Evolutionary conservation across 2,888 invertebrate species (phyloP).

Genomic region (Notocelia uddmanniana): DNA sequence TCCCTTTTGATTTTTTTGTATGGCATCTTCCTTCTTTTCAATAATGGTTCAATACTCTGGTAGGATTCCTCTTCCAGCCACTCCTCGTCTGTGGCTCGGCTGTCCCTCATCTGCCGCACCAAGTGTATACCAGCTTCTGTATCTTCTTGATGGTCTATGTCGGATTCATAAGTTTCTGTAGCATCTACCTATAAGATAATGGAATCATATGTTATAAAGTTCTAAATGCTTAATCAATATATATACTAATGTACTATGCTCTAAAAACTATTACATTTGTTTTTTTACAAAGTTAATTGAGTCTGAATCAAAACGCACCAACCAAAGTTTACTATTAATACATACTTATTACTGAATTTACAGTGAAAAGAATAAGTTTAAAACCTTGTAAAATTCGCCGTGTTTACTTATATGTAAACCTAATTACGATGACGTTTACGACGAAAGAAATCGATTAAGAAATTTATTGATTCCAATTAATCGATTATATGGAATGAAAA

Average conservation of each 20-base stretch:
- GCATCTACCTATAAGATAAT: conserved; percentile 66
- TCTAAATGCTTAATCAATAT: too few relatives aligned
- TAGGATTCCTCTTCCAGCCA: conserved; percentile 78
- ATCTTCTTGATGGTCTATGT: conserved; percentile 59
- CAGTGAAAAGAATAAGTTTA: neutral
- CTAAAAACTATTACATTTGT: too few relatives aligned
- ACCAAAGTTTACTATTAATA: too few relatives aligned
- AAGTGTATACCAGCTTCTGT: conserved; percentile 65
- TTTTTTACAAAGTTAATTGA: too few relatives aligned
- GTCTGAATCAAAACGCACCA: too few relatives aligned
- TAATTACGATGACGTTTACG: conserved; percentile 37
- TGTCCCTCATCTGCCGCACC: conserved; percentile 70
- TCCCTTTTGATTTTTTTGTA: conserved; percentile 73
- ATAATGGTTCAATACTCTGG: conserved; percentile 63
- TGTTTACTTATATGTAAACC: conserved; percentile 10
- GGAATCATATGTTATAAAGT: neutral
- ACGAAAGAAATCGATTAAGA: conserved; percentile 21
- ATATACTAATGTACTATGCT: too few relatives aligned
- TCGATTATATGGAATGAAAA: conserved; percentile 26
- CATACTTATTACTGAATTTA: neutral
- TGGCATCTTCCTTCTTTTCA: conserved; percentile 65
- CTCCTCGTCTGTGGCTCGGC: conserved; percentile 70
- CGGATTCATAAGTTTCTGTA: conserved; percentile 64
- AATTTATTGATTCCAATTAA: conserved; percentile 27
- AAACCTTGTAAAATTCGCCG: neutral